These are phyloP conservation scores for Cartodere bifasciata DNA, from an alignment of 2,888 invertebrate species.

Conservation along the genomic window DNA sequence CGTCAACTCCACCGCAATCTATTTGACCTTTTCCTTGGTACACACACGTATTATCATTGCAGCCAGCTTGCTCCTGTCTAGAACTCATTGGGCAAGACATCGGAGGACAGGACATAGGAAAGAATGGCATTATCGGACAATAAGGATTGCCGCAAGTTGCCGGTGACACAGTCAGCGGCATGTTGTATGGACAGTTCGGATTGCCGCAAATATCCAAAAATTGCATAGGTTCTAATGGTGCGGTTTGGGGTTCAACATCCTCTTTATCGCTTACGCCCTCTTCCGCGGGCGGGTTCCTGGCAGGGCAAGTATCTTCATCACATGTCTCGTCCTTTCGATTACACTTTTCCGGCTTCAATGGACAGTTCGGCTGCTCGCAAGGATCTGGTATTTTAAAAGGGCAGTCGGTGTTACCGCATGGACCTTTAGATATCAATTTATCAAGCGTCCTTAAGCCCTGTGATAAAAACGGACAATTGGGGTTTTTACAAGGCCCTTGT, in stretches of 20 bases:
- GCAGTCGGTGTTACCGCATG: constrained; percentile 27
- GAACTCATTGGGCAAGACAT: too few relatives aligned
- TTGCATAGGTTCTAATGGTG: too few relatives aligned
- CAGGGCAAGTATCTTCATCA: not conserved
- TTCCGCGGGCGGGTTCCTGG: constrained; percentile 6
- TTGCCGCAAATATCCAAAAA: constrained; percentile 15
- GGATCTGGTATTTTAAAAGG: constrained; percentile 26
- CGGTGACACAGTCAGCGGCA: constrained; percentile 1
- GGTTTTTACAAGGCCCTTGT: constrained; percentile 29
- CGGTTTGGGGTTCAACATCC: too few relatives aligned
- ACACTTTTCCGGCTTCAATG: constrained; percentile 16
- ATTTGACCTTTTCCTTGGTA: too few relatives aligned
- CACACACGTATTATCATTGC: too few relatives aligned
- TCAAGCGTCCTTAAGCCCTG: constrained; percentile 22
- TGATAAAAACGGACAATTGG: constrained; percentile 28
- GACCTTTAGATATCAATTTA: constrained; percentile 22
- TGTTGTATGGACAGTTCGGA: constrained; percentile 18
- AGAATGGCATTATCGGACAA: too few relatives aligned
- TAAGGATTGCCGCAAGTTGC: constrained; percentile 16
- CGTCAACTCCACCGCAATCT: too few relatives aligned
- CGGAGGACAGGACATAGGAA: too few relatives aligned
- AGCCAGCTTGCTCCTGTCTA: too few relatives aligned
- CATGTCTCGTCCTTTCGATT: not conserved
- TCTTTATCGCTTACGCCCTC: not conserved
- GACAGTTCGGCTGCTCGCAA: constrained; percentile 16